Evolutionary conservation across 2,113 vertebrate genomes (phyloP).

Genomic region (Pseudonaja textilis): DNA sequence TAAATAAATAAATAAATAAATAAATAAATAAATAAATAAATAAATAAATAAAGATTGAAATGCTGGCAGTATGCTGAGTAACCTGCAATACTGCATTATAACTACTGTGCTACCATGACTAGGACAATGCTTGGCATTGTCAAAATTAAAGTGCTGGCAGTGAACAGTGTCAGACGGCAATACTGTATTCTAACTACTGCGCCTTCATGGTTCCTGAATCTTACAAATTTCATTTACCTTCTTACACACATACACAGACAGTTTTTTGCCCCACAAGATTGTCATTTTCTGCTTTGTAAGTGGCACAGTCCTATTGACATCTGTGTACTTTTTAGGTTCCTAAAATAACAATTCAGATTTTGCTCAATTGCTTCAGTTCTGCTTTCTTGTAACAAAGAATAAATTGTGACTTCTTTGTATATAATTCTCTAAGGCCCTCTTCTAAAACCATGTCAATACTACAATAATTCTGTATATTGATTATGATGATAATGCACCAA

Average conservation of each 20-base stretch:
- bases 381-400: background rate
- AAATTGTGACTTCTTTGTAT: background rate
- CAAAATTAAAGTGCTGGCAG: background rate
- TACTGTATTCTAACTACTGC: background rate
- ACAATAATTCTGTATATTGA: constrained; percentile 13
- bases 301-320: background rate
- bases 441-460: background rate
- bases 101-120: background rate
- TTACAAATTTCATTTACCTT: background rate
- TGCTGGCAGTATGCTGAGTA: background rate
- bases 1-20: background rate
- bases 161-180: background rate
- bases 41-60: background rate
- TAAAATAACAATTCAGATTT: background rate
- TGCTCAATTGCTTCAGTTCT: background rate
- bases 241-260: background rate
- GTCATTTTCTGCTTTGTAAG: background rate
- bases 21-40: no score
- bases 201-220: background rate
- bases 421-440: background rate
- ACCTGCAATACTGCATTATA: background rate
- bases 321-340: background rate
- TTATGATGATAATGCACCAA: background rate
- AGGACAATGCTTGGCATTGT: no score
- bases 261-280: background rate